Evolutionary conservation across 2,113 vertebrate genomes (phyloP), one percentile per base, ranked within the genome.

Genomic region (Dasyornis broadbenti): DNA sequence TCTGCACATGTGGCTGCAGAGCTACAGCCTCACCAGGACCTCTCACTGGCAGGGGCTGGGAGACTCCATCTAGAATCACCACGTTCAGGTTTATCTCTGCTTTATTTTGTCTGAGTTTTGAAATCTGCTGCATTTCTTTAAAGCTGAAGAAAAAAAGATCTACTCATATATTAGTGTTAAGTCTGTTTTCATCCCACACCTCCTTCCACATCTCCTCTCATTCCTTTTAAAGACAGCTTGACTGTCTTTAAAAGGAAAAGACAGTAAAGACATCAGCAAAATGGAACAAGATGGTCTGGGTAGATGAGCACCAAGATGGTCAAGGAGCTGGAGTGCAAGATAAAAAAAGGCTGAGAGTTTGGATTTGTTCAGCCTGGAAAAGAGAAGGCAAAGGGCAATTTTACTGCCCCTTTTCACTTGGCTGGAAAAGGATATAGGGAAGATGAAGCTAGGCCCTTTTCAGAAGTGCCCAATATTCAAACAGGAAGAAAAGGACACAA

Each of bases 181-280:
- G 8, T 64, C 42, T 89, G 39, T 64, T 92, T 92, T 93, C 49
- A 82, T 59, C 70, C 64, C 66, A 60, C 13, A 8, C 19, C 17
- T 89, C 24, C 52, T 87, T 96, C 56, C 68, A 73, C 17, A 53
- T 72, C 57, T 89, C 8, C 33, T 75, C 75, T 88, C 63, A 71
- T 91, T 56, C 49, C n/a, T 76, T 95, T 94, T 61, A 78, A 89
- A 71, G 70, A 93, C 35, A 87, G 40, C 44, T 89, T 83, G 70
- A 68, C 66, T 94, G 83, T n/a, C n/a, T n/a, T n/a, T n/a, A n/a
- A n/a, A n/a, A n/a, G n/a, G n/a, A n/a, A n/a, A n/a, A n/a, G n/a
- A n/a, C 22, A 10, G 11, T 21, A 37, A 44, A 83, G 35, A 69
- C 28, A 64, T 13, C 54, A 80, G 19, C 39, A 80, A 89, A 77